Conservation (phyloP, 1,140 invertebrate genomes). For the Meloidogyne chitwoodi region DNA sequence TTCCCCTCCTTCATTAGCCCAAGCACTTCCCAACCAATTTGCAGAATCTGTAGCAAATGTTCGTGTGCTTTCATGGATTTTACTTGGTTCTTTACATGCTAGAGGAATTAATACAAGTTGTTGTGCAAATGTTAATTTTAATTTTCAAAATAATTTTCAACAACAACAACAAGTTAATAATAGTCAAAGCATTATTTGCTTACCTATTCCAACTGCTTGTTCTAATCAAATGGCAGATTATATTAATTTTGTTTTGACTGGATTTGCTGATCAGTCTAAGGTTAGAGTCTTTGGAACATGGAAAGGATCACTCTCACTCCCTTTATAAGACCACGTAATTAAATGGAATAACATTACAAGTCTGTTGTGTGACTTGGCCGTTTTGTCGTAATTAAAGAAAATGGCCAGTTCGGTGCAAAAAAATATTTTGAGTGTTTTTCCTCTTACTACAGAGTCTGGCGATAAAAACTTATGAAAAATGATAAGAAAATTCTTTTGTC, state of each 20-base stretch:
- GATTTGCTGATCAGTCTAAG: conserved; percentile 92
- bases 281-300: conserved; percentile 50
- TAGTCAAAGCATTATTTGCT: conserved; percentile 64
- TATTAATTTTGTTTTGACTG: conserved; percentile 83
- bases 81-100: conserved; percentile 86
- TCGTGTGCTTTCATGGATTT: conserved; percentile 85
- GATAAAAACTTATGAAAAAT: too few relatives aligned
- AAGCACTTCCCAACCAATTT: conserved; percentile 79
- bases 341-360: too few relatives aligned
- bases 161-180: background rate
- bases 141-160: background rate
- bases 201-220: conserved; percentile 88
- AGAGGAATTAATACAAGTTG: conserved; percentile 66
- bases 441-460: too few relatives aligned
- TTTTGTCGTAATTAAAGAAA: too few relatives aligned
- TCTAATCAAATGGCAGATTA: conserved; percentile 88
- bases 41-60: conserved; percentile 90
- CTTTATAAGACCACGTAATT: too few relatives aligned
- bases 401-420: too few relatives aligned
- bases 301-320: too few relatives aligned
- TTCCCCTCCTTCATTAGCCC: conserved; percentile 53
- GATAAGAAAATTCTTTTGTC: too few relatives aligned
- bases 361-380: too few relatives aligned
- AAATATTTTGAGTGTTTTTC: too few relatives aligned
- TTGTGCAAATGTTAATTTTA: background rate